Conservation (phyloP, 2,113 vertebrate species). For the Scomber japonicus region DNA sequence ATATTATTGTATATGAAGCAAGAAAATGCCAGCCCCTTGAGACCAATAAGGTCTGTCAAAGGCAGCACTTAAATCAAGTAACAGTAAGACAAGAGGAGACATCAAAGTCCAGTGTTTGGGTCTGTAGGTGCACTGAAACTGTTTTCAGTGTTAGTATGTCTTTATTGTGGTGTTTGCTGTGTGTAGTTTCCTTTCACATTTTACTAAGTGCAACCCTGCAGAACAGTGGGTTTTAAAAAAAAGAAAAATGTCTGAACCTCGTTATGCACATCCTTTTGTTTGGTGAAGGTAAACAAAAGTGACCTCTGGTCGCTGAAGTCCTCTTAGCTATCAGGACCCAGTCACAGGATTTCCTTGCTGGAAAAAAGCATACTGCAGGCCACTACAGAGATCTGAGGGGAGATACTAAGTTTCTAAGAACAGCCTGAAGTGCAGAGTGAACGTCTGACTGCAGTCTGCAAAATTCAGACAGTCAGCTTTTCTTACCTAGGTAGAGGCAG, state of each 20-base stretch:
- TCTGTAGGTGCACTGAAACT: no score
- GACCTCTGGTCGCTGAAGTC: background rate
- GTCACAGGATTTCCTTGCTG: conserved; percentile 47
- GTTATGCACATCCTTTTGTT: background rate
- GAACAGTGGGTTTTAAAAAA: background rate
- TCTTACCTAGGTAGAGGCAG: background rate
- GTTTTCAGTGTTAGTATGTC: background rate
- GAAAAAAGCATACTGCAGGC: background rate
- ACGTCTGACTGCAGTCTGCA: background rate
- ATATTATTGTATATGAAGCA: no score
- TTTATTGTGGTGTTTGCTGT: background rate
- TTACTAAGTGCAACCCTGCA: no score
- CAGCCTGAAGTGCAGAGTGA: conserved; percentile 1
- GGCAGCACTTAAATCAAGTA: no score
- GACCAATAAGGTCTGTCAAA: no score
- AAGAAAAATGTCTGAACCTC: background rate
- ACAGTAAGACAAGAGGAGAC: no score
- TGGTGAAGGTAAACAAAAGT: conserved; percentile 11
- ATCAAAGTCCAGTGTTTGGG: no score
- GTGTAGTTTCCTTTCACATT: background rate
- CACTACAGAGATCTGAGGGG: background rate
- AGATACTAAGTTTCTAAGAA: conserved; percentile 5
- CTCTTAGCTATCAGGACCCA: conserved; percentile 22
- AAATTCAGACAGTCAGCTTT: background rate
- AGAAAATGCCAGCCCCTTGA: no score